phyloP scores from a whole-genome alignment of 2,888 invertebrate genomes.

The Nomada flava region DNA sequence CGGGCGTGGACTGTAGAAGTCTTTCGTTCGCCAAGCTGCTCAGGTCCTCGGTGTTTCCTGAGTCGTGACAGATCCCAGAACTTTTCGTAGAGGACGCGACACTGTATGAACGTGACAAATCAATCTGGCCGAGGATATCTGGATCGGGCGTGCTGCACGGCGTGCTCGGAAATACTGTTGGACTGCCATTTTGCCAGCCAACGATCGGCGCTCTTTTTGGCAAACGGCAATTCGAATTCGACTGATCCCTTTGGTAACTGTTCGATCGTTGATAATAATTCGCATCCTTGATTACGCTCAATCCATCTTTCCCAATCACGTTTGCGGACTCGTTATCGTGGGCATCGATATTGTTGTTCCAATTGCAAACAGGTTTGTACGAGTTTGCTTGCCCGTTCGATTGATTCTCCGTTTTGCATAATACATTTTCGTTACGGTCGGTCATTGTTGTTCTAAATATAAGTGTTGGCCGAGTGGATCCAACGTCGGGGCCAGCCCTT shows the following conservation, averaged over 20 bases:
- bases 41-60: constrained; percentile 76
- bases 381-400: constrained; percentile 25
- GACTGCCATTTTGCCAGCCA: constrained; percentile 81
- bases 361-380: constrained; percentile 31
- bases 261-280: constrained; percentile 63
- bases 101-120: constrained; percentile 31
- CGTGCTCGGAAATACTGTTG: constrained; percentile 76
- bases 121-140: constrained; percentile 32
- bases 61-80: constrained; percentile 81
- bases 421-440: constrained; percentile 73
- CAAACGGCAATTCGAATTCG: constrained; percentile 6
- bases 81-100: constrained; percentile 47
- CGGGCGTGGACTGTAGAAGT: constrained; percentile 76
- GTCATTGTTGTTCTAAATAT: constrained; percentile 80
- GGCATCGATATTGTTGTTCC: constrained; percentile 61
- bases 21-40: constrained; percentile 79
- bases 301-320: constrained; percentile 58
- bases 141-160: constrained; percentile 56
- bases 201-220: constrained; percentile 78
- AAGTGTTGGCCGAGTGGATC: constrained; percentile 77
- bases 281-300: constrained; percentile 65
- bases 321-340: constrained; percentile 20
- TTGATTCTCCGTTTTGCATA: constrained; percentile 57
- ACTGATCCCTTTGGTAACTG: constrained; percentile 54
- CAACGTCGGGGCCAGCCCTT: constrained; percentile 83